Base-by-base conservation (phyloP, 2,797 vertebrate species). In the Gymnopithys bicolor region DNA sequence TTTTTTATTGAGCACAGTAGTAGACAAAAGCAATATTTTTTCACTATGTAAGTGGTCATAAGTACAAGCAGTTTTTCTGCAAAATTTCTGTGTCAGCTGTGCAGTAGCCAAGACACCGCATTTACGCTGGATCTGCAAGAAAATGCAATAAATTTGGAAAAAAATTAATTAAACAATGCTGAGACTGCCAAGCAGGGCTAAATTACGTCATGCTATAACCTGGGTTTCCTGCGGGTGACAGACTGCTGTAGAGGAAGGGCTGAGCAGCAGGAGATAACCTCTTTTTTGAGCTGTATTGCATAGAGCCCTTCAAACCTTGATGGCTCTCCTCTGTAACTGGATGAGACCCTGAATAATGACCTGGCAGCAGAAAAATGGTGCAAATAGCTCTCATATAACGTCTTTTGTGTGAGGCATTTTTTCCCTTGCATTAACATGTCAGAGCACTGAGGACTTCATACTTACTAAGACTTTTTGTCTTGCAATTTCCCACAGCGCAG, bases 71-170 rank as follows among this genome's bases (percentile, higher is more conserved):
- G n/a, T 2, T 81, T 74, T 89, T 73, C 76, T 73, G 66, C 66
- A 66, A 3, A 63, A 64, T 84, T 86, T 75, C 67, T 84, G 53
- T n/a, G 77, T 94, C 87, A 95, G 91, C 84, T 91, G 83, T 94
- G 71, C 32, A 45, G 89, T 48, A 74, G 89, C 79, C 91, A 94
- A 87, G 87, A 28, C 6, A 4, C n/a, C 46, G 53, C 28, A 49
- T 85, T 91, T 92, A 39, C 0, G 4, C 93, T 91, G 87, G 52
- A 83, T 85, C 91, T 60, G 82, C 95, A 94, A 87, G 78, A 92
- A 87, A 48, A 5, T 4, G 41, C 78, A 68, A 83, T 93, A 91
- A 91, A 95, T 92, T 77, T 87, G 37, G 37, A 18, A 37, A 87
- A 73, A 90, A 91, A 53, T n/a, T 91, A 92, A 92, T 94, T 85